Evolutionary conservation across 2,113 vertebrate species (phyloP).

Genomic region (Malurus elegans): DNA sequence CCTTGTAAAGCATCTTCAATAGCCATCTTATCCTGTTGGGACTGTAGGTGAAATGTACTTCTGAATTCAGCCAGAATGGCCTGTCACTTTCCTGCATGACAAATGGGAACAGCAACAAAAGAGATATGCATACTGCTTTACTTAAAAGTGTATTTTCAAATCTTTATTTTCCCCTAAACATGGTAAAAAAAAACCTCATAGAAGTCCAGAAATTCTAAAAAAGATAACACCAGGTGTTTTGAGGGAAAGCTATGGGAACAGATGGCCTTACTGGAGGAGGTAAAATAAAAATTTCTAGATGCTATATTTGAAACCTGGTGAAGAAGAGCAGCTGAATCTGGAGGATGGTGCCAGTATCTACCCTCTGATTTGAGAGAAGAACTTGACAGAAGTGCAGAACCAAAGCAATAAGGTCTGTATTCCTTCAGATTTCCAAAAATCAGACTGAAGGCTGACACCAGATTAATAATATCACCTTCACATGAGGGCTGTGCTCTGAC

Average conservation of each 20-base stretch:
- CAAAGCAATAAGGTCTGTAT: slow-evolving; percentile 8
- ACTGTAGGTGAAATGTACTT: neutral
- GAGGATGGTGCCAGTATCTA: slow-evolving; percentile 62
- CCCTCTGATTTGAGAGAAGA: slow-evolving; percentile 55
- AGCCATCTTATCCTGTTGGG: neutral
- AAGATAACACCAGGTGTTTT: slow-evolving; percentile 56
- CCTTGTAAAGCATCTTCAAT: neutral
- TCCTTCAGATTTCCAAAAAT: neutral
- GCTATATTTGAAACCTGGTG: slow-evolving; percentile 59
- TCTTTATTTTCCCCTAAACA: slow-evolving; percentile 26
- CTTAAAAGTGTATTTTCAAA: neutral
- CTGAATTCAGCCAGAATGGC: neutral
- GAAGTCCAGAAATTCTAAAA: slow-evolving; percentile 52
- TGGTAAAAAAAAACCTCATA: neutral
- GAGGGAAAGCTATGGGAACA: slow-evolving; percentile 55
- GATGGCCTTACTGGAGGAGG: slow-evolving; percentile 56
- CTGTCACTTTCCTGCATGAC: neutral
- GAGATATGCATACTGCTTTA: neutral
- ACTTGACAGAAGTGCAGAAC: slow-evolving; percentile 55
- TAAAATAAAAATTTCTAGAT: slow-evolving; percentile 64
- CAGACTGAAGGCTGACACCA: neutral
- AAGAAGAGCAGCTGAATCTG: slow-evolving; percentile 63
- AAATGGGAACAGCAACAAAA: neutral
- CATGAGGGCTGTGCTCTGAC: neutral
- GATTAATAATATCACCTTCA: neutral